phyloP scores from a whole-genome alignment of 2,113 vertebrate genomes.

The Odontophorus gujanensis region DNA sequence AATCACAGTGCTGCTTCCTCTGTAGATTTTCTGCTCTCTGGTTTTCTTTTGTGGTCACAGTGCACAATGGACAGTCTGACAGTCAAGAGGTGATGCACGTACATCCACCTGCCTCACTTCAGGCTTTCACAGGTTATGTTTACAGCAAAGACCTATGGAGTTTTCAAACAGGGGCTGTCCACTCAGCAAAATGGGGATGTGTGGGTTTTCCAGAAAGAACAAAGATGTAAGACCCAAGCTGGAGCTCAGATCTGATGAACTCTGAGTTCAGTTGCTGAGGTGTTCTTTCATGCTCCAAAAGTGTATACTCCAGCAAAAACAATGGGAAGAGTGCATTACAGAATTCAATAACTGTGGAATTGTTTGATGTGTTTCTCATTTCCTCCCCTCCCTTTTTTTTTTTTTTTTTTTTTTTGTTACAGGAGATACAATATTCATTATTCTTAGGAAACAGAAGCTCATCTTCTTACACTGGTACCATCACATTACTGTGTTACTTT shows the following conservation, averaged over 20 bases:
- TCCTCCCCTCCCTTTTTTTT: neutral
- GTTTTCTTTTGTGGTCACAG: neutral
- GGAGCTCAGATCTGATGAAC: neutral
- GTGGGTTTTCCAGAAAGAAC: neutral
- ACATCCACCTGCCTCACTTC: neutral
- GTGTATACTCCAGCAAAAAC: neutral
- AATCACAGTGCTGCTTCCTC: neutral
- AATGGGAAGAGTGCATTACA: neutral
- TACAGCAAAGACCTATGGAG: neutral
- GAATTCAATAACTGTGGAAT: neutral
- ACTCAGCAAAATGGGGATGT: neutral
- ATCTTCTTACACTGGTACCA: slow-evolving; percentile 99
- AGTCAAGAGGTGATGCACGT: fast-evolving
- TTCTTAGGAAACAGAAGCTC: slow-evolving; percentile 98
- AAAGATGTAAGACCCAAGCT: neutral
- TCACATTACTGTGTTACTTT: slow-evolving; percentile 98
- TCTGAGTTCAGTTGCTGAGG: neutral
- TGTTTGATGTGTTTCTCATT: slow-evolving; percentile 32
- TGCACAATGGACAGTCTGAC: neutral
- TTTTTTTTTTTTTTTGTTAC: slow-evolving; percentile 16
- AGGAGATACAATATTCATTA: slow-evolving; percentile 99
- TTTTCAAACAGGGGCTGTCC: neutral
- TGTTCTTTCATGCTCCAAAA: neutral
- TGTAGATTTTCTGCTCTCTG: neutral
- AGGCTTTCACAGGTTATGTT: neutral